Evolutionary conservation across 2,797 vertebrate genomes (phyloP).

Genomic region (Florisuga fusca): DNA sequence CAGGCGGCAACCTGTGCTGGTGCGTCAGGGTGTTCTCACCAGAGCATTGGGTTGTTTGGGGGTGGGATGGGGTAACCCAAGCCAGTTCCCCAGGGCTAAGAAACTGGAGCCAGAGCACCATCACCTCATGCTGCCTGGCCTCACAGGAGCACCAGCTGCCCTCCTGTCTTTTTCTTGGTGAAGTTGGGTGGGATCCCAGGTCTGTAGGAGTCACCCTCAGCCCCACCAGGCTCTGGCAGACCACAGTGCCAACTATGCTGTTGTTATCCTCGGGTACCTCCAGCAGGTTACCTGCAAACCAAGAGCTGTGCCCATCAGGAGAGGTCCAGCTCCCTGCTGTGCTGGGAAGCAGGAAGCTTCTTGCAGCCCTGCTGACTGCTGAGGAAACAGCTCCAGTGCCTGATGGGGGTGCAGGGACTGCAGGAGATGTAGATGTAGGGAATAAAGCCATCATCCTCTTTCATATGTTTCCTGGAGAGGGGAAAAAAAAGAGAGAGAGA

Average conservation of each 20-base stretch:
- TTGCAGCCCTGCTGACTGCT: not conserved
- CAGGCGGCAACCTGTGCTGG: not conserved
- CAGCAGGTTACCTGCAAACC: not conserved
- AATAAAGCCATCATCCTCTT: not conserved
- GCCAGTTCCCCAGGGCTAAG: not conserved
- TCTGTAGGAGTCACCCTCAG: fast-evolving
- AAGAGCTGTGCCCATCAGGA: not conserved
- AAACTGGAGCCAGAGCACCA: fast-evolving
- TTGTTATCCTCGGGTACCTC: not conserved
- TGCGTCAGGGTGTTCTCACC: fast-evolving
- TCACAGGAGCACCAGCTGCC: not conserved
- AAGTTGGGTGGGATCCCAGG: not conserved
- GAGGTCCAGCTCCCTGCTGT: not conserved
- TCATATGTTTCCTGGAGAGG: not conserved
- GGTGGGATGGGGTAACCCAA: not conserved
- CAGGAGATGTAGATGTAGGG: not conserved
- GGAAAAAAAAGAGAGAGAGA: not conserved
- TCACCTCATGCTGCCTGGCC: fast-evolving
- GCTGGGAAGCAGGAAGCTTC: not conserved
- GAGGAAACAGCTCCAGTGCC: not conserved
- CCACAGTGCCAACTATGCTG: not conserved
- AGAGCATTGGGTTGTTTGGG: fast-evolving
- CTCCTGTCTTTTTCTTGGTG: fast-evolving
- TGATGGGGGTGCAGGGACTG: not conserved
- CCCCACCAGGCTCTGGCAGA: not conserved